Conservation (phyloP, 2,888 invertebrate genomes). For the Neoitamus cyanurus region DNA sequence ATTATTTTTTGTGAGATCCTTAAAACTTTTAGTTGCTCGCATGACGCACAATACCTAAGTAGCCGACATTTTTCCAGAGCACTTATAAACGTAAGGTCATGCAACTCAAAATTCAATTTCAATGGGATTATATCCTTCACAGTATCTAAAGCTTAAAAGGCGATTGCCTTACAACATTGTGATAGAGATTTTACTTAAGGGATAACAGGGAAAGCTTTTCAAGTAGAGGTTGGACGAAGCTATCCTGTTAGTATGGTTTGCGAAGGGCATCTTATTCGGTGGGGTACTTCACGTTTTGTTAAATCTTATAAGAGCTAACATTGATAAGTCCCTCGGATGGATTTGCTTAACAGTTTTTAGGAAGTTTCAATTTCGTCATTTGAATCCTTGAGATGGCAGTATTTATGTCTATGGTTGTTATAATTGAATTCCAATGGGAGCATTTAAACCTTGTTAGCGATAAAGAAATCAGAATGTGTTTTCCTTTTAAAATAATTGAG, state of each 20-base stretch:
- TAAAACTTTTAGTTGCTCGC: not conserved
- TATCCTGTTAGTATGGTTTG: not conserved
- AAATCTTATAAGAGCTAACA: constrained; percentile 28
- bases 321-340: not conserved
- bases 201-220: constrained; percentile 27
- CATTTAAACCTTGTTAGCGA: not conserved
- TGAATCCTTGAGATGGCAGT: not conserved
- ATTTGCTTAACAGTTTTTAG: constrained; percentile 12
- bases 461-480: not conserved
- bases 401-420: not conserved
- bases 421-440: not conserved
- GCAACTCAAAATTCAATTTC: constrained; percentile 38
- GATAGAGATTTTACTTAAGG: constrained; percentile 31
- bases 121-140: constrained; percentile 33
- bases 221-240: constrained; percentile 8
- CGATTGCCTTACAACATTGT: constrained; percentile 30
- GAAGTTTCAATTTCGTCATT: constrained; percentile 18
- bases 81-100: constrained; percentile 3
- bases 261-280: constrained; percentile 4
- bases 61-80: not conserved
- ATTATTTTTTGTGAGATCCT: not conserved
- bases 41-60: not conserved
- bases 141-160: constrained; percentile 35
- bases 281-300: constrained; percentile 12
- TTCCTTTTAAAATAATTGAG: too few species aligned